Evolutionary conservation across 2,888 invertebrate species (phyloP).

Genomic region (Tetragnatha montana): DNA sequence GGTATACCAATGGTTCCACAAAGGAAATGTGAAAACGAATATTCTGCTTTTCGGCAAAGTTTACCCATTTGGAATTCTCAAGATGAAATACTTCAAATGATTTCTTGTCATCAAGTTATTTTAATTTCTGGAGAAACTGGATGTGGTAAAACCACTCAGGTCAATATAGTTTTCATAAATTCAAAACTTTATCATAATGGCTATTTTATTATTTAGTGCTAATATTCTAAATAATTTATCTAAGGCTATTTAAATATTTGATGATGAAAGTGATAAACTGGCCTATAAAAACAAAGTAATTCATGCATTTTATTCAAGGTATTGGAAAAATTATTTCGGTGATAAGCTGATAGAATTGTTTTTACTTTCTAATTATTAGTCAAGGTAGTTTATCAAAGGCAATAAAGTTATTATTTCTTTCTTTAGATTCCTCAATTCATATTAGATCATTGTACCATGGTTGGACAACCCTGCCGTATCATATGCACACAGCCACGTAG

Average conservation of each 20-base stretch:
- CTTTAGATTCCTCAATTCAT: slow-evolving; percentile 92
- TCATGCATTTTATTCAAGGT: too few relatives aligned
- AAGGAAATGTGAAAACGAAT: slow-evolving; percentile 75
- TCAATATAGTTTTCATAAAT: slow-evolving; percentile 72
- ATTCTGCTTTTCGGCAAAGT: slow-evolving; percentile 78
- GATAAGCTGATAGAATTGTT: too few relatives aligned
- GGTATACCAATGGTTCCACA: slow-evolving; percentile 83
- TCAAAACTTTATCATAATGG: neutral
- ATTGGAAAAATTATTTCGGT: too few relatives aligned
- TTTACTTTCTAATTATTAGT: neutral
- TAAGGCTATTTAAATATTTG: too few relatives aligned
- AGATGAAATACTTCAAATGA: slow-evolving; percentile 82
- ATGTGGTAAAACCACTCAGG: slow-evolving; percentile 95
- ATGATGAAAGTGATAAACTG: too few relatives aligned
- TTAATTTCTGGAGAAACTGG: slow-evolving; percentile 86
- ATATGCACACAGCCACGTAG: slow-evolving; percentile 95
- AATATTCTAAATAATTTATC: too few relatives aligned
- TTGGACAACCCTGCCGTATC: slow-evolving; percentile 84
- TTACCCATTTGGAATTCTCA: slow-evolving; percentile 84
- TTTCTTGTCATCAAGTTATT: slow-evolving; percentile 82
- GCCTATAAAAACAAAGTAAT: too few relatives aligned
- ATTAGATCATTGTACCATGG: slow-evolving; percentile 83
- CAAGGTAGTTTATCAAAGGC: neutral
- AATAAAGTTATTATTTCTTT: neutral
- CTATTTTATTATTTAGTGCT: too few relatives aligned